phyloP scores from a whole-genome alignment of 2,888 invertebrate species.

The Aethes cnicana region DNA sequence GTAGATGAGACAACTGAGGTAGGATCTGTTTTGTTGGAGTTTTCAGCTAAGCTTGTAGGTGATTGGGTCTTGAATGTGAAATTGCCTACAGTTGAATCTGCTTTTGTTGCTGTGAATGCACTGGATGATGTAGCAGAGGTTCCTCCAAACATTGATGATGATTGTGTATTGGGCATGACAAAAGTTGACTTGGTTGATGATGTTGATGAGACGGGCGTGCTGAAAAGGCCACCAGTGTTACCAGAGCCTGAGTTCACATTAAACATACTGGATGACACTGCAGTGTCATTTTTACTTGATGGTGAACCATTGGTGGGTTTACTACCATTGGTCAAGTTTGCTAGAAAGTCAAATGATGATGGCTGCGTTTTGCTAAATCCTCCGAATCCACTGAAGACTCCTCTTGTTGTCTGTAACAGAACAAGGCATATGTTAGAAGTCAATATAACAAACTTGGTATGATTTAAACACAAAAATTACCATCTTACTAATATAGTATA shows the following conservation, averaged over 20 bases:
- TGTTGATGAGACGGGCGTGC: slow-evolving; percentile 41
- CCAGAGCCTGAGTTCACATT: slow-evolving; percentile 47
- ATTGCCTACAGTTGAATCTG: slow-evolving; percentile 55
- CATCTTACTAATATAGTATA: no score
- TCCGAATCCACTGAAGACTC: slow-evolving; percentile 87
- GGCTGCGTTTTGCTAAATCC: slow-evolving; percentile 83
- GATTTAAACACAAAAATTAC: no score
- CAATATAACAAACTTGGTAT: background rate
- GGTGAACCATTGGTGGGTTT: slow-evolving; percentile 58
- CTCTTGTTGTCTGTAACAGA: slow-evolving; percentile 69
- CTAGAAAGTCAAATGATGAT: slow-evolving; percentile 83
- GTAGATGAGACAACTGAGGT: slow-evolving; percentile 50
- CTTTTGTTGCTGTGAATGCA: slow-evolving; percentile 54
- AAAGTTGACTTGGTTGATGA: slow-evolving; percentile 43
- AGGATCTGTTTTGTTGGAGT: slow-evolving; percentile 34
- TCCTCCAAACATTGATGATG: slow-evolving; percentile 51
- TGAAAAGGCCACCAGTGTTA: slow-evolving; percentile 51
- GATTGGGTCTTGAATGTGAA: slow-evolving; percentile 59
- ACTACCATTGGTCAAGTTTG: slow-evolving; percentile 77
- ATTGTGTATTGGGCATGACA: slow-evolving; percentile 43
- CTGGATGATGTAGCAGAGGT: slow-evolving; percentile 43
- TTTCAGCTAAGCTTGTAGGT: slow-evolving; percentile 45
- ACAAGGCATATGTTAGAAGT: background rate
- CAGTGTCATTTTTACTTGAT: slow-evolving; percentile 47
- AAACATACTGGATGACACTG: slow-evolving; percentile 52